Conservation (phyloP, 2,888 invertebrate species). For the Gastracanthus pulcherrimus region DNA sequence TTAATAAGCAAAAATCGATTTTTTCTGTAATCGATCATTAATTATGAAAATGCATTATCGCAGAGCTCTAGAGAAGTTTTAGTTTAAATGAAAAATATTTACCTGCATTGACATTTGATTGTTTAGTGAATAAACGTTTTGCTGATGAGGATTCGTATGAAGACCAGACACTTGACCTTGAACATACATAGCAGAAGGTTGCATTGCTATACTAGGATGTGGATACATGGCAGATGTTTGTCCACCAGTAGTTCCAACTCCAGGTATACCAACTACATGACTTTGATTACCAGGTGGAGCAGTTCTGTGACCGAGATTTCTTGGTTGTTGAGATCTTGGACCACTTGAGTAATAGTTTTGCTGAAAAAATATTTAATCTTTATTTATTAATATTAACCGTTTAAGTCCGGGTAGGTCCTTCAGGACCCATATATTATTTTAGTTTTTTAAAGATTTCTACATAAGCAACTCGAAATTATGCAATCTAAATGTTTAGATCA, state of each 20-base stretch:
- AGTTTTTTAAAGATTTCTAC: too few species aligned
- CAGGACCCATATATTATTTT: too few species aligned
- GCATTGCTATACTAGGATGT: constrained; percentile 67
- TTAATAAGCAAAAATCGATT: too few species aligned
- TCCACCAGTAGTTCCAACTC: constrained; percentile 68
- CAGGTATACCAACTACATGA: constrained; percentile 70
- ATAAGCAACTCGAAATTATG: too few species aligned
- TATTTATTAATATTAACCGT: neutral
- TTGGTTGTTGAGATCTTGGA: constrained; percentile 70
- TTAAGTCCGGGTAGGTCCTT: too few species aligned
- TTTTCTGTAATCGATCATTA: too few species aligned
- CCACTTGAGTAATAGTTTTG: constrained; percentile 68
- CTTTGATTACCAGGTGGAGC: constrained; percentile 65
- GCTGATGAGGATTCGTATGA: constrained; percentile 67
- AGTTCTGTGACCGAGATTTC: constrained; percentile 70
- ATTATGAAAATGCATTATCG: too few species aligned
- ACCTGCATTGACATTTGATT: constrained; percentile 70
- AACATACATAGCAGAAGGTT: constrained; percentile 66
- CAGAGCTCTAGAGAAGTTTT: too few species aligned
- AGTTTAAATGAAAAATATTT: constrained; percentile 16
- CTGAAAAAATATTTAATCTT: constrained; percentile 28
- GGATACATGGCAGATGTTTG: constrained; percentile 68
- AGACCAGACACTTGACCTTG: constrained; percentile 68
- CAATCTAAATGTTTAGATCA: too few species aligned
- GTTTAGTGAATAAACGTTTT: constrained; percentile 63